phyloP scores from a whole-genome alignment of 2,113 vertebrate species.

The Melanerpes aurifrons region DNA sequence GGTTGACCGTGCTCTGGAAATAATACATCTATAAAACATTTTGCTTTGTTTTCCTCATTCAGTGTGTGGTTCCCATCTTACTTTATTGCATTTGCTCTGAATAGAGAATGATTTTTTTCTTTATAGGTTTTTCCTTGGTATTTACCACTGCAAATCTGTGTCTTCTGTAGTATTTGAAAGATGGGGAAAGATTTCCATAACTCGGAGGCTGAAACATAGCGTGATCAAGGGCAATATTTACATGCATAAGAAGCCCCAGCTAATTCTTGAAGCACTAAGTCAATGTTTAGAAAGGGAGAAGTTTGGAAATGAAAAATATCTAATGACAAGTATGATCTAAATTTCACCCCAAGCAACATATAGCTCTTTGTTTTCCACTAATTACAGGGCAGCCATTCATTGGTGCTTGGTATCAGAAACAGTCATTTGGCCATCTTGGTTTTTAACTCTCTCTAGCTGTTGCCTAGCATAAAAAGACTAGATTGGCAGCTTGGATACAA shows the following conservation, averaged over 20 bases:
- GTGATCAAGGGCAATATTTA: conserved; percentile 10
- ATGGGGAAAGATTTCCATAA: conserved; percentile 5
- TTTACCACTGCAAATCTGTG: not conserved
- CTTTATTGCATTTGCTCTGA: not conserved
- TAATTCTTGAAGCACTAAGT: conserved; percentile 22
- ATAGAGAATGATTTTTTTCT: not conserved
- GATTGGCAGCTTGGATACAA: not conserved
- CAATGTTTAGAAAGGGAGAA: conserved; percentile 40
- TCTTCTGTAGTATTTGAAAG: conserved; percentile 13
- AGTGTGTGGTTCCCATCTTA: not conserved
- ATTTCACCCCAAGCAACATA: conserved; percentile 53
- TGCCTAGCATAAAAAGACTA: not conserved
- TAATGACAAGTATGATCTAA: conserved; percentile 47
- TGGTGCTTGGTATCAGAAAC: not conserved
- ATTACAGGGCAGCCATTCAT: not conserved
- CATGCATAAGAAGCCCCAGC: not conserved
- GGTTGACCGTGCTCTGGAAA: not conserved
- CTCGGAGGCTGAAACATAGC: conserved; percentile 20
- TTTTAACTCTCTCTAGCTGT: not conserved
- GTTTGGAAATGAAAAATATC: conserved; percentile 46
- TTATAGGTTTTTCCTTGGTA: not conserved
- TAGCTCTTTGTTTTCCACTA: conserved; percentile 38
- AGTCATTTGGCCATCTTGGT: not conserved
- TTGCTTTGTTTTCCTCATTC: not conserved
- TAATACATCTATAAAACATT: not conserved